Conservation (phyloP, 35 echinoderm and acorn worm genomes). For the Heliocidaris tuberculata region DNA sequence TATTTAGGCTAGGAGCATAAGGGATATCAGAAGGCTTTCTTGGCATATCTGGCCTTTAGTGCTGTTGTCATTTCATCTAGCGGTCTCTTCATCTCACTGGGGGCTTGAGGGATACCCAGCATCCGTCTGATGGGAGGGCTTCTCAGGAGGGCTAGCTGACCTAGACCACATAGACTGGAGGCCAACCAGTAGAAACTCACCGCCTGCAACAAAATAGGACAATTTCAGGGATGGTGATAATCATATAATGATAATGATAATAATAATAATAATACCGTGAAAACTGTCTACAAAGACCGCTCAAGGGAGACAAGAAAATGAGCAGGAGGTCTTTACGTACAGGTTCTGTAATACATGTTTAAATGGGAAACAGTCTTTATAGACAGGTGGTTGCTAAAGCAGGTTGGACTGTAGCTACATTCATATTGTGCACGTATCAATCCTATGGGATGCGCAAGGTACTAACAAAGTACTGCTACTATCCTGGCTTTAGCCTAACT, state of each 20-base stretch:
- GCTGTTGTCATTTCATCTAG: conserved; percentile 71
- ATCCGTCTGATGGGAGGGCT: conserved; percentile 49
- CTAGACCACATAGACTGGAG: conserved; percentile 74
- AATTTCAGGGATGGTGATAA: background rate
- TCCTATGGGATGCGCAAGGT: too few relatives aligned
- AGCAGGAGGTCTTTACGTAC: too few relatives aligned
- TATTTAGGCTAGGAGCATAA: too few relatives aligned
- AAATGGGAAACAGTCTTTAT: too few relatives aligned
- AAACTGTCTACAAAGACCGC: too few relatives aligned
- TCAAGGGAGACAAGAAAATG: too few relatives aligned
- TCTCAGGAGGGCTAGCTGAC: conserved; percentile 71
- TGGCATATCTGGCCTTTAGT: conserved; percentile 63
- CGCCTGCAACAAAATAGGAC: conserved; percentile 53
- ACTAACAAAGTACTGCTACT: too few relatives aligned
- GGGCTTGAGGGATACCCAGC: conserved; percentile 67
- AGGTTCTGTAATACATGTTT: too few relatives aligned
- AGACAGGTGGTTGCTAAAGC: too few relatives aligned
- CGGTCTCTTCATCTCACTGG: conserved; percentile 85
- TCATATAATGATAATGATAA: background rate
- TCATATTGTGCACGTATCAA: too few relatives aligned
- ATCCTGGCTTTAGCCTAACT: too few relatives aligned
- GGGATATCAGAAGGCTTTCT: conserved; percentile 51
- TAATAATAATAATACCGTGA: background rate
- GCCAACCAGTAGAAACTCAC: conserved; percentile 78
- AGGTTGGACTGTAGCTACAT: too few relatives aligned